Evolutionary conservation across 2,888 invertebrate species (phyloP).

Genomic region (Laothoe populi): DNA sequence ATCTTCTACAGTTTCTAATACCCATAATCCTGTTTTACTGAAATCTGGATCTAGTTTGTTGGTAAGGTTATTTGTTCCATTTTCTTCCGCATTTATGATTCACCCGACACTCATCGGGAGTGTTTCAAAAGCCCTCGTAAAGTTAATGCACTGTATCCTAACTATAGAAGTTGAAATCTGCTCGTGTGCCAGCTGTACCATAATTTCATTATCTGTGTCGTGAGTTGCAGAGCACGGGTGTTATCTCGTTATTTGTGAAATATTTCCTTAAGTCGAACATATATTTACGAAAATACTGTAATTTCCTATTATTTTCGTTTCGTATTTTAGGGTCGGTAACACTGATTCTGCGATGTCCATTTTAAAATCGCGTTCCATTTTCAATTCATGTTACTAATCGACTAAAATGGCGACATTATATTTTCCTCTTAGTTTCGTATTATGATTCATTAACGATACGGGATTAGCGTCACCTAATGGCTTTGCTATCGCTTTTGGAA

Average conservation of each 20-base stretch:
- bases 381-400: neutral
- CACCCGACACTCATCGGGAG: neutral
- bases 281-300: neutral
- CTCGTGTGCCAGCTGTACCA: neutral
- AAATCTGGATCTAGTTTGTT: too few relatives aligned
- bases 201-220: constrained; percentile 25
- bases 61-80: neutral
- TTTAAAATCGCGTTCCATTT: neutral
- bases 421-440: neutral
- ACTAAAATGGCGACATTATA: neutral
- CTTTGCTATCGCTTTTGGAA: constrained; percentile 20
- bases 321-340: too few relatives aligned
- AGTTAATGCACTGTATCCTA: neutral
- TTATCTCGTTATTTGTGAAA: constrained; percentile 23
- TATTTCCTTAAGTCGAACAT: neutral
- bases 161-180: neutral
- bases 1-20: neutral
- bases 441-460: neutral
- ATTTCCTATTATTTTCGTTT: too few relatives aligned
- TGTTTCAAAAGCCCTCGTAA: neutral
- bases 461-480: constrained; percentile 24
- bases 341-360: too few relatives aligned
- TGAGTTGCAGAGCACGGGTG: constrained; percentile 18
- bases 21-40: too few relatives aligned
- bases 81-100: neutral